These are phyloP conservation scores for Aradophagus sp. DNA, from an alignment of 1,140 invertebrate genomes.

Conservation along the genomic window DNA sequence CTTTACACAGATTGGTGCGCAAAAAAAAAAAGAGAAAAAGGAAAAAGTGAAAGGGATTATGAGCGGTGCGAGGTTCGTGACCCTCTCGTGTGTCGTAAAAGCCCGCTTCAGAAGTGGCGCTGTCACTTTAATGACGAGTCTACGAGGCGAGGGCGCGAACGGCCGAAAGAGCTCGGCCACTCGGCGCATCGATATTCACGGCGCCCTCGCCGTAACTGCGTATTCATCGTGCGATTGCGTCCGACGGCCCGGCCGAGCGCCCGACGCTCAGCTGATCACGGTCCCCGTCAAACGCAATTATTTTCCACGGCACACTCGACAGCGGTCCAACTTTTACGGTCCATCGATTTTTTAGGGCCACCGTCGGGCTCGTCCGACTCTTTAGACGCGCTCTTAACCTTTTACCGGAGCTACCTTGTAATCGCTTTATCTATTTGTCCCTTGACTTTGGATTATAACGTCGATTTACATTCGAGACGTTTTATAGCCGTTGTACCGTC, in stretches of 20 bases:
- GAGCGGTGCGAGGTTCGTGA: too few relatives aligned
- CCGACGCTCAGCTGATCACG: slow-evolving; percentile 31
- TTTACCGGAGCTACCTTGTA: too few relatives aligned
- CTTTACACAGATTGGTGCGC: too few relatives aligned
- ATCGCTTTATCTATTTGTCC: too few relatives aligned
- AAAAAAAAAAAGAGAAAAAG: too few relatives aligned
- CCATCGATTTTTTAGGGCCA: slow-evolving; percentile 15
- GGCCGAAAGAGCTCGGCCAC: slow-evolving; percentile 17
- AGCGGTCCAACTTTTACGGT: slow-evolving; percentile 24
- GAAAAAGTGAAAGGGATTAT: slow-evolving; percentile 19
- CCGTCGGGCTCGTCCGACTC: too few relatives aligned
- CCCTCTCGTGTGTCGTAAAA: slow-evolving; percentile 45
- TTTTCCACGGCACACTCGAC: slow-evolving; percentile 9
- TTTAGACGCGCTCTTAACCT: too few relatives aligned
- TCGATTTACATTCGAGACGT: too few relatives aligned
- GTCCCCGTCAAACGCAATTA: slow-evolving; percentile 41
- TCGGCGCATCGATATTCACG: slow-evolving; percentile 47
- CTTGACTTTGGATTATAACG: too few relatives aligned
- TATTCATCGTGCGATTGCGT: slow-evolving; percentile 49
- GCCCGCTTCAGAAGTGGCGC: slow-evolving; percentile 32
- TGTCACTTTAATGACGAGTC: slow-evolving; percentile 47
- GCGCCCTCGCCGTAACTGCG: slow-evolving; percentile 34
- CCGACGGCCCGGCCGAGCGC: slow-evolving; percentile 32
- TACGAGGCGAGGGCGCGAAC: slow-evolving; percentile 36
- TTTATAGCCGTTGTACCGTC: too few relatives aligned